Evolutionary conservation across 2,797 vertebrate genomes (phyloP).

Genomic region (Pipistrellus pipistrellus): DNA sequence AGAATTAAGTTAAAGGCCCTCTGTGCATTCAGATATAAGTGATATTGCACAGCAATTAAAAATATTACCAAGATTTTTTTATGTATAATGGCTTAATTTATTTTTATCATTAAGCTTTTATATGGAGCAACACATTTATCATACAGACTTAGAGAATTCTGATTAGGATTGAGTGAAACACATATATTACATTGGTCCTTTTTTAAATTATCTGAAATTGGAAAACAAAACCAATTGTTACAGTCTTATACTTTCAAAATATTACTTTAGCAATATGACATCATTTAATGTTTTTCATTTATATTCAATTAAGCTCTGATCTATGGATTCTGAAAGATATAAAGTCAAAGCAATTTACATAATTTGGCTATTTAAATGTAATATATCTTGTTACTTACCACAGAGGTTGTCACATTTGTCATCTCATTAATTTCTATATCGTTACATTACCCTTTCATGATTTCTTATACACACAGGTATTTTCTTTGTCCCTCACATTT

Average conservation of each 20-base stretch:
- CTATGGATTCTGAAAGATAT: conserved; percentile 64
- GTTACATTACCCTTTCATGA: neutral
- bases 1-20: conserved; percentile 13
- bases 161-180: conserved; percentile 53
- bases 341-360: conserved; percentile 74
- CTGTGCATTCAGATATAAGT: neutral
- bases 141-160: conserved; percentile 23
- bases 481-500: neutral
- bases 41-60: neutral
- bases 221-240: conserved; percentile 67
- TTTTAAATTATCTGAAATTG: conserved; percentile 50
- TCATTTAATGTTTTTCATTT: conserved; percentile 73
- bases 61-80: conserved; percentile 41
- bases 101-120: conserved; percentile 61
- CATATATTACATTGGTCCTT: conserved; percentile 36
- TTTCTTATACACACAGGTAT: neutral
- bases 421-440: conserved; percentile 59
- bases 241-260: conserved; percentile 50
- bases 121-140: conserved; percentile 27
- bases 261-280: conserved; percentile 64
- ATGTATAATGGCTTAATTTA: conserved; percentile 19
- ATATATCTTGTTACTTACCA: conserved; percentile 64
- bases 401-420: conserved; percentile 56
- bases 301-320: conserved; percentile 66
- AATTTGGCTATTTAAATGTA: conserved; percentile 68